Base-by-base conservation (phyloP, 2,797 vertebrate genomes). In the Synaphobranchus kaupii region DNA sequence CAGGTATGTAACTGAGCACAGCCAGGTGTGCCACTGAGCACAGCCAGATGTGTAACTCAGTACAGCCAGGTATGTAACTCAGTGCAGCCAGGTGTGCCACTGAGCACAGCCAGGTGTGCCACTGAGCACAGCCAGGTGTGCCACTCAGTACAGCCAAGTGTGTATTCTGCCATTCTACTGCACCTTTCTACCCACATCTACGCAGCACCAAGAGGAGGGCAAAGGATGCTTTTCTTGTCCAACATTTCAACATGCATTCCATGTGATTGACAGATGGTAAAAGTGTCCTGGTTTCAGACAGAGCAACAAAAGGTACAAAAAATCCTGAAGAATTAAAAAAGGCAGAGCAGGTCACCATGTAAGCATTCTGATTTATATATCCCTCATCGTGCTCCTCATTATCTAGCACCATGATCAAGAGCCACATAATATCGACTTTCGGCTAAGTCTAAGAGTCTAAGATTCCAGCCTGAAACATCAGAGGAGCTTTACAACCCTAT, bases 241-340 rank as follows among this genome's bases (percentile, higher is more conserved):
- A 87, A 4, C 25, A 86, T 34, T 17, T 60, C 20, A 86, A 58
- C 44, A 58, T 28, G 34, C 15, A 13, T 68, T 68, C 63, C 63
- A 25, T 39, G 31, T n/a, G 52, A 84, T 50, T 12, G 25, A 81
- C 39, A 81, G 8, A 17, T 17, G 5, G 9, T 39, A 78, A 80
- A 15, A 12, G 28, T 60, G 20, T 39, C 34, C 60, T 84, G 63
- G 22, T 31, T 85, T 82, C 68, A 31, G 58, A 84, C 34, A 87
- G 86, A 58, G 87, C 28, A 31, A 54, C 87, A 88, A 28, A 88
- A 66, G 50, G 87, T 39, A 47, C 15, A 39, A 17, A 58, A 31
- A 86, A n/a, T n/a, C 63, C 63, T 68, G 25, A n/a, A 63, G 52
- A 13, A 54, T 54, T 54, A 2, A 73, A 85, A 85, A 71, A 71